Base-by-base conservation (phyloP, 2,797 vertebrate species). In the Mionectes olivaceus region DNA sequence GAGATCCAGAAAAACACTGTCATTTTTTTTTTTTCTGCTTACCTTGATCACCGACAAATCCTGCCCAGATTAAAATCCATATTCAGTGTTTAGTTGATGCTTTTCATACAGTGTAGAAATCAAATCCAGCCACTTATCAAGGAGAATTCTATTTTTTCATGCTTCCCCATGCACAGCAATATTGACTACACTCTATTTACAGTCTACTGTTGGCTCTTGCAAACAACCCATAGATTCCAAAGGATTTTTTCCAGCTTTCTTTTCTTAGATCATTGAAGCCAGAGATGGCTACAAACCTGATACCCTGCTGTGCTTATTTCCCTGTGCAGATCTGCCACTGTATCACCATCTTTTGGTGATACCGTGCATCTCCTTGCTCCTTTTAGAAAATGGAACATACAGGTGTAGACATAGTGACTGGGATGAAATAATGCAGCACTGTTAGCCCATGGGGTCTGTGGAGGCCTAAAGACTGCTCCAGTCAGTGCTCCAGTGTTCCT, bases 11-110 rank as follows among this genome's bases (percentile, higher is more conserved):
- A 78, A 92, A 91, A 33, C 19, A 22, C 4, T 87, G 56, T 23
- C 9, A 6, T 44, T 44, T 71, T 93, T 91, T 71, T 93, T 91
- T 92, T 79, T 87, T 35, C 28, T 85, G 30, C n/a, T 64, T 92
- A 25, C 22, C 15, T 78, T 65, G 30, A 33, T 27, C 35, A 41
- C 13, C 19, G n/a, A 5, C 11, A 75, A 64, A 61, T 57, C 19
- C 19, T 32, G 39, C 23, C 12, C n/a, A 53, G 63, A 93, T 52
- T 46, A 55, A 87, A 82, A 68, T 65, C 39, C 14, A 1, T 37
- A 11, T 44, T 87, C 57, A 75, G n/a, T 53, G 30, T 71, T 85
- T 30, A 50, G 30, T 25, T 75, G 75, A 37, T 80, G 28, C 35
- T 83, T 77, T 78, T 69, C 43, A 59, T 85, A 4, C 50, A 64